phyloP scores from a whole-genome alignment of 2,888 invertebrate species.

The Apodemia zela region DNA sequence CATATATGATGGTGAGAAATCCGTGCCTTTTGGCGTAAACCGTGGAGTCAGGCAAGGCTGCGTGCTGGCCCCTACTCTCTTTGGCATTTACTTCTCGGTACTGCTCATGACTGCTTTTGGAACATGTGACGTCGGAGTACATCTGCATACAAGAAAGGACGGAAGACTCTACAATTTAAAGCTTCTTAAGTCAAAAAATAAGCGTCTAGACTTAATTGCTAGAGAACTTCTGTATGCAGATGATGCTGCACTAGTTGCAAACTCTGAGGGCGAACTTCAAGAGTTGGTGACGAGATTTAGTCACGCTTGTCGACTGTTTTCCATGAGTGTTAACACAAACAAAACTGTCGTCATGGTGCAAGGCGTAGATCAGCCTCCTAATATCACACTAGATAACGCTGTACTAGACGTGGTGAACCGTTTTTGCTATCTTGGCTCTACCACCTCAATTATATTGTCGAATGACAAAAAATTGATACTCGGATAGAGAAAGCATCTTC shows the following conservation, averaged over 20 bases:
- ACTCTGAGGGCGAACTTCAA: neutral
- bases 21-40: constrained; percentile 10
- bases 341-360: too few relatives aligned
- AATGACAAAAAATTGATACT: too few relatives aligned
- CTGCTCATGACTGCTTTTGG: neutral
- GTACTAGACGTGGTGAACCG: too few relatives aligned
- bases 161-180: neutral
- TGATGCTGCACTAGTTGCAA: neutral
- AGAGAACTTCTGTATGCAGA: neutral
- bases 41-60: constrained; percentile 23
- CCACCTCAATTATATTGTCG: too few relatives aligned
- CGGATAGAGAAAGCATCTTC: too few relatives aligned
- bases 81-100: constrained; percentile 14
- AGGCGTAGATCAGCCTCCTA: too few relatives aligned
- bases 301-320: too few relatives aligned
- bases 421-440: too few relatives aligned
- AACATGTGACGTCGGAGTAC: constrained; percentile 15
- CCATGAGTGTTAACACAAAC: too few relatives aligned
- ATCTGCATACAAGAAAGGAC: constrained; percentile 15
- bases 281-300: neutral
- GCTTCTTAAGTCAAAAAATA: too few relatives aligned
- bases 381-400: too few relatives aligned
- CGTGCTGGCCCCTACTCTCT: constrained; percentile 22
- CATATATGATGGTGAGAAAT: constrained; percentile 11
- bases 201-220: neutral